Percentiles rank a stretch among this genome's conserved stretches.
phyloP scores from a whole-genome alignment of 2,888 invertebrate genomes.

The Rotaria macrura region DNA sequence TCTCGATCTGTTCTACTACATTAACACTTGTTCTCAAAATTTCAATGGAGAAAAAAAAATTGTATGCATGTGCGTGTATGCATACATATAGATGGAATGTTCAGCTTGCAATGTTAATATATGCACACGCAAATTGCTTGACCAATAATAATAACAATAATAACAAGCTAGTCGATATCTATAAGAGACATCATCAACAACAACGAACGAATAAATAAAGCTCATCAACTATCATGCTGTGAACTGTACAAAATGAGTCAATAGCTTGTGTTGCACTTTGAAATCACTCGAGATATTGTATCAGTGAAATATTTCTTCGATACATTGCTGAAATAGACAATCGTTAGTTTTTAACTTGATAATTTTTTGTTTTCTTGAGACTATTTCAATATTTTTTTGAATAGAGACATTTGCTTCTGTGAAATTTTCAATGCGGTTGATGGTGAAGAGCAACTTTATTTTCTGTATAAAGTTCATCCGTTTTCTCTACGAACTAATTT shows the following conservation, averaged over 20 bases:
- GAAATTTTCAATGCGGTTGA: too few relatives aligned
- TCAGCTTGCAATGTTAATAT: not conserved
- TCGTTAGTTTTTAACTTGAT: not conserved
- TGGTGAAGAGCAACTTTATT: too few relatives aligned
- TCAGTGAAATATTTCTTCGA: not conserved
- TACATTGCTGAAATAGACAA: not conserved
- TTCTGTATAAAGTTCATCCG: too few relatives aligned
- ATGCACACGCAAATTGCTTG: not conserved
- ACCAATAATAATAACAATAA: conserved; percentile 2
- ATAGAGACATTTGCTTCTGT: too few relatives aligned
- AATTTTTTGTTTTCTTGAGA: not conserved
- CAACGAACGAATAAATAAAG: not conserved
- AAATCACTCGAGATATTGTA: not conserved
- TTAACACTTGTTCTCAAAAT: conserved; percentile 9
- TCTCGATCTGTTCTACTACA: not conserved
- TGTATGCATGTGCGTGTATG: not conserved
- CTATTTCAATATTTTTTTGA: too few relatives aligned
- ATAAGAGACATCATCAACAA: not conserved
- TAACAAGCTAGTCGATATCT: not conserved
- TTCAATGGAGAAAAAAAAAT: not conserved
- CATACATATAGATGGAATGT: not conserved
- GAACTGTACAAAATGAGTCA: not conserved
- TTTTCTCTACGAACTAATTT: too few relatives aligned
- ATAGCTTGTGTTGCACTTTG: not conserved
- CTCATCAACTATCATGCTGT: not conserved